Evolutionary conservation across 92 coral and sea anemone species (phyloP).

Genomic region (Epizoanthus rinbou): DNA sequence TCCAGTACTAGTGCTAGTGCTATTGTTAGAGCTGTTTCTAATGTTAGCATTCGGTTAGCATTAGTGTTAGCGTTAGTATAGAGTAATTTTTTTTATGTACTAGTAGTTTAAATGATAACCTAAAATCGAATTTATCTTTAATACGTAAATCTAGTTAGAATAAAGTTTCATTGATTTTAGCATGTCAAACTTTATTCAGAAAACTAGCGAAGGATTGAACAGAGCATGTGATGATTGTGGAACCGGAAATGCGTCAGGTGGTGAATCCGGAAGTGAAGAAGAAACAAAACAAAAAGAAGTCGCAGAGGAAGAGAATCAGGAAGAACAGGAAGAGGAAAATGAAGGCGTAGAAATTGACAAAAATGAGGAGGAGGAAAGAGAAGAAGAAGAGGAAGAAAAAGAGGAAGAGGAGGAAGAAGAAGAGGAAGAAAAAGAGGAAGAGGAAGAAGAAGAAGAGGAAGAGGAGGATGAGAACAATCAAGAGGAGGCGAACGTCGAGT

Average conservation of each 20-base stretch:
- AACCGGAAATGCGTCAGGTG: neutral
- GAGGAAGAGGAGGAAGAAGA: conserved; percentile 3
- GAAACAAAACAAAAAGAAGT: conserved; percentile 22
- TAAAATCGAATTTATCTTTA: no score
- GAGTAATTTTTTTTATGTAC: no score
- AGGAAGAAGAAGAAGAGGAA: conserved; percentile 21
- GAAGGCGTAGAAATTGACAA: conserved; percentile 17
- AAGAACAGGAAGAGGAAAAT: conserved; percentile 32
- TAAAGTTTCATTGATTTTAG: no score
- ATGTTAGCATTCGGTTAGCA: no score
- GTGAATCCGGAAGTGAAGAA: conserved; percentile 7
- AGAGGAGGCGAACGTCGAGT: conserved; percentile 38
- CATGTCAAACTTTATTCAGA: neutral
- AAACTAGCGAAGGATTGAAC: neutral
- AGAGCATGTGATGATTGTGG: neutral
- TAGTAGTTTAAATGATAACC: no score
- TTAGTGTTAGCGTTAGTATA: no score
- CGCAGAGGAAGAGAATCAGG: conserved; percentile 24
- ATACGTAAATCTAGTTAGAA: no score
- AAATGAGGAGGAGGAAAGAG: neutral
- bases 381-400: conserved; percentile 30
- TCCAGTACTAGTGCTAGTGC: no score
- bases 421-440: conserved; percentile 3
- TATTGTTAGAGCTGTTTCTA: no score
- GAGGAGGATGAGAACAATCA: conserved; percentile 29